These are phyloP conservation scores for Platypus cylindrus DNA, from an alignment of 2,888 invertebrate genomes.

Conservation along the genomic window DNA sequence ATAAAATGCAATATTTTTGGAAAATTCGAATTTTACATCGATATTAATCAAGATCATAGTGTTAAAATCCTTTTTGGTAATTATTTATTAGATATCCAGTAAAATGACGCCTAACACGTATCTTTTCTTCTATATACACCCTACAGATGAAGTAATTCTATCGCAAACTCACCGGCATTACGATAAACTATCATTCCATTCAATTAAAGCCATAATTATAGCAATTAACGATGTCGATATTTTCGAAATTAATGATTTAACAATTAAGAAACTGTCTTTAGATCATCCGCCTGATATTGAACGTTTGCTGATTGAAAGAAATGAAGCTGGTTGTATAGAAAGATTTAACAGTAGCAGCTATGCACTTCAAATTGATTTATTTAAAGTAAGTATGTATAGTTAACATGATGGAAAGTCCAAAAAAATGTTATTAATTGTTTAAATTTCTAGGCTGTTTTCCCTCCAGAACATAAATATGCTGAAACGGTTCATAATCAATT, in stretches of 20 bases:
- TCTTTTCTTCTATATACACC: no score
- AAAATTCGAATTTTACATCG: slow-evolving; percentile 48
- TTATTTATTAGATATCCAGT: no score
- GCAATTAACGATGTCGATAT: slow-evolving; percentile 14
- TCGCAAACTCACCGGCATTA: slow-evolving; percentile 2
- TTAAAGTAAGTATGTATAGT: slow-evolving; percentile 41
- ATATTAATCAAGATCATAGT: slow-evolving; percentile 54
- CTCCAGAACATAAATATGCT: slow-evolving; percentile 78
- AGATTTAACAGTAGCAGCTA: slow-evolving; percentile 59
- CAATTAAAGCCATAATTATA: slow-evolving; percentile 9
- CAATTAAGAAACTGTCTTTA: slow-evolving; percentile 5
- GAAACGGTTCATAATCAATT: slow-evolving; percentile 80
- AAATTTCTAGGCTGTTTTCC: slow-evolving; percentile 48
- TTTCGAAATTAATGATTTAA: slow-evolving; percentile 18
- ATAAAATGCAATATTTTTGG: slow-evolving; percentile 45
- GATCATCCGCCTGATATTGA: slow-evolving; percentile 41
- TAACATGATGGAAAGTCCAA: no score
- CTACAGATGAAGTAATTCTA: no score
- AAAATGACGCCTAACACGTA: no score
- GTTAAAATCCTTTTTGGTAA: slow-evolving; percentile 53
- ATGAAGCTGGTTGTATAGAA: slow-evolving; percentile 59
- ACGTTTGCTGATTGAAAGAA: slow-evolving; percentile 56
- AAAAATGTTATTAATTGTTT: not conserved
- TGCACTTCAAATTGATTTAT: slow-evolving; percentile 49
- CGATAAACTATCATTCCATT: no score